A percentile compares a stretch with the other conserved stretches of the same genome.
Conservation (phyloP, 2,113 vertebrate species). For the Hassar affinis region DNA sequence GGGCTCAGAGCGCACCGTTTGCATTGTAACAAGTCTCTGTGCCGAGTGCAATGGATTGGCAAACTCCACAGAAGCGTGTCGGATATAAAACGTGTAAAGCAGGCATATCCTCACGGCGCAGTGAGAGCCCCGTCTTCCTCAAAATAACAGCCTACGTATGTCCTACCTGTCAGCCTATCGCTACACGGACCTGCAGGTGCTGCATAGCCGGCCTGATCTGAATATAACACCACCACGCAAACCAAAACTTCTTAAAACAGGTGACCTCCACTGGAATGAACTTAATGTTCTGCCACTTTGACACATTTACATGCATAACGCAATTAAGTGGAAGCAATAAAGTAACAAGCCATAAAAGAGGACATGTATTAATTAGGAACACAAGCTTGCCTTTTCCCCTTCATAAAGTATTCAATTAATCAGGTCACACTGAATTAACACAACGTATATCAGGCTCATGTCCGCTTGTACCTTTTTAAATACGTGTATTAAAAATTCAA, state of each 20-base stretch:
- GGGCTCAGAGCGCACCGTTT: conserved; percentile 8
- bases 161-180: conserved; percentile 18
- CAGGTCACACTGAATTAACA: background rate
- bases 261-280: background rate
- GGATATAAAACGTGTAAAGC: background rate
- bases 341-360: conserved; percentile 12
- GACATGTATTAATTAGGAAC: conserved; percentile 14
- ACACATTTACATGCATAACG: background rate
- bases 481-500: background rate
- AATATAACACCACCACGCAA: background rate
- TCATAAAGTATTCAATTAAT: conserved; percentile 3
- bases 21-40: background rate
- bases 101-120: background rate
- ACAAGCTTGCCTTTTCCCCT: conserved; percentile 7
- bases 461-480: background rate
- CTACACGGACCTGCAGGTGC: background rate
- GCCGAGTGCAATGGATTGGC: background rate
- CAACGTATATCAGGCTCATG: background rate
- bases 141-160: conserved; percentile 12
- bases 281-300: background rate
- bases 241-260: background rate
- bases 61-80: conserved; percentile 1
- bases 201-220: background rate
- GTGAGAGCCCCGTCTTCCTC: background rate
- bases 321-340: conserved; percentile 21